A percentile compares a stretch with the other conserved stretches of the same genome.
phyloP scores from a whole-genome alignment of 2,888 invertebrate species.

The Ophonus ardosiacus region DNA sequence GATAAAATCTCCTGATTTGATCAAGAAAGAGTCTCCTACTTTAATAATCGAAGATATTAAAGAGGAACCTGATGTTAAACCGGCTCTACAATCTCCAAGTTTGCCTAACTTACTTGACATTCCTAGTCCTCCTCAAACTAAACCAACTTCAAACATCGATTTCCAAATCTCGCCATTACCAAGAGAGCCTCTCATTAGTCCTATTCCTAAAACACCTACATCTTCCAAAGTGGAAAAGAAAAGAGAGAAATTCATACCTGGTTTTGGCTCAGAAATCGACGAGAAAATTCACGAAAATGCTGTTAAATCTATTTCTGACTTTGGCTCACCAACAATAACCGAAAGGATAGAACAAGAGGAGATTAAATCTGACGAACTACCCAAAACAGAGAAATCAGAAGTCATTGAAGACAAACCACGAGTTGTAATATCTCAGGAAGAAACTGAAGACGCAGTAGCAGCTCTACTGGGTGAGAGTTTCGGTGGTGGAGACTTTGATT shows the following conservation, averaged over 20 bases:
- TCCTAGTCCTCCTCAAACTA: constrained; percentile 78
- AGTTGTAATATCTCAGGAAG: constrained; percentile 92
- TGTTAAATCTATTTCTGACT: constrained; percentile 86
- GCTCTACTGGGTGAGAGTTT: constrained; percentile 92
- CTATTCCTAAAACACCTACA: constrained; percentile 79
- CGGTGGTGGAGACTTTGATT: constrained; percentile 81
- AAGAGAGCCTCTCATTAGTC: constrained; percentile 75
- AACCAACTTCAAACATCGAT: constrained; percentile 70
- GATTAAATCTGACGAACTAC: constrained; percentile 73
- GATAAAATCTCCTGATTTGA: constrained; percentile 70
- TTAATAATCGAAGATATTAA: constrained; percentile 68
- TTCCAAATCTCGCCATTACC: constrained; percentile 72
- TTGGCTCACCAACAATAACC: constrained; percentile 72
- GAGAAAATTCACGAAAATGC: constrained; percentile 87
- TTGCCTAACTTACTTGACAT: constrained; percentile 81
- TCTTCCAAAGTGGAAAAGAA: constrained; percentile 76
- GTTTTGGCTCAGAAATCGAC: constrained; percentile 82
- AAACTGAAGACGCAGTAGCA: constrained; percentile 94
- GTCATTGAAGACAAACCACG: constrained; percentile 86
- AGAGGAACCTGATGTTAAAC: constrained; percentile 72
- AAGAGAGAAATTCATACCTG: constrained; percentile 82
- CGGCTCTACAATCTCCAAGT: constrained; percentile 79
- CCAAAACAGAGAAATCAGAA: constrained; percentile 72
- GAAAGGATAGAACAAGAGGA: constrained; percentile 68
- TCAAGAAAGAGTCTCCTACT: constrained; percentile 59